Percentiles rank a stretch among this genome's conserved stretches.
Evolutionary conservation across 2,888 invertebrate species (phyloP).

Genomic region (Cheilosia vernalis): DNA sequence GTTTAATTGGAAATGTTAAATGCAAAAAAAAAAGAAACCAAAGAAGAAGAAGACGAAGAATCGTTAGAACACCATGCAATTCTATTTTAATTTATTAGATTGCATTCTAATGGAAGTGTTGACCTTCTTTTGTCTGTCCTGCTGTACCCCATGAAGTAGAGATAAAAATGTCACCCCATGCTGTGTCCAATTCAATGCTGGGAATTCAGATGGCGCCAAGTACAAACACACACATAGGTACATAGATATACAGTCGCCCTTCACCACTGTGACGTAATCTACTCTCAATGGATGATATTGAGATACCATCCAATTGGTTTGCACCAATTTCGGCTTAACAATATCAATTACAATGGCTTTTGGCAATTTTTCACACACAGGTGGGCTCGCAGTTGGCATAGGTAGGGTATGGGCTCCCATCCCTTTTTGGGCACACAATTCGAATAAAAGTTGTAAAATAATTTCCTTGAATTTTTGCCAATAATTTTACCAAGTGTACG

Average conservation of each 20-base stretch:
- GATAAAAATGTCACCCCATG: conserved; percentile 42
- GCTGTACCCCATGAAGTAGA: conserved; percentile 1
- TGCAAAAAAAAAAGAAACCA: conserved; percentile 17
- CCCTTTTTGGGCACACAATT: conserved; percentile 2
- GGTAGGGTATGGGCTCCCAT: not conserved
- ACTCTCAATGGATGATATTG: conserved; percentile 29
- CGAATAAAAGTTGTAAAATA: conserved; percentile 24
- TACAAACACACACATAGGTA: conserved; percentile 3
- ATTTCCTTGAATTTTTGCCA: conserved; percentile 61
- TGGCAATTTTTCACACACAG: conserved; percentile 55
- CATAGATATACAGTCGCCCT: conserved; percentile 5
- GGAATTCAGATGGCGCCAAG: conserved; percentile 58
- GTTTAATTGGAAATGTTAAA: conserved; percentile 25
- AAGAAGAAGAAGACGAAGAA: conserved; percentile 3
- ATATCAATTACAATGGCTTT: conserved; percentile 63
- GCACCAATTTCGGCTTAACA: conserved; percentile 55
- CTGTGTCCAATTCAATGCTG: conserved; percentile 43
- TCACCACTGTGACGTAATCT: conserved; percentile 61
- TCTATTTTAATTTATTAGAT: conserved; percentile 65
- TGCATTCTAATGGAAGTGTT: conserved; percentile 58
- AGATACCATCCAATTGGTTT: conserved; percentile 31
- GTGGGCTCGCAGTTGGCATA: conserved; percentile 11
- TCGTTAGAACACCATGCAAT: conserved; percentile 28
- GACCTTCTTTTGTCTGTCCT: conserved; percentile 41
- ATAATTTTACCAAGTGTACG: conserved; percentile 51